Conservation (phyloP, 2,888 invertebrate genomes). For the Lypha dubia region DNA sequence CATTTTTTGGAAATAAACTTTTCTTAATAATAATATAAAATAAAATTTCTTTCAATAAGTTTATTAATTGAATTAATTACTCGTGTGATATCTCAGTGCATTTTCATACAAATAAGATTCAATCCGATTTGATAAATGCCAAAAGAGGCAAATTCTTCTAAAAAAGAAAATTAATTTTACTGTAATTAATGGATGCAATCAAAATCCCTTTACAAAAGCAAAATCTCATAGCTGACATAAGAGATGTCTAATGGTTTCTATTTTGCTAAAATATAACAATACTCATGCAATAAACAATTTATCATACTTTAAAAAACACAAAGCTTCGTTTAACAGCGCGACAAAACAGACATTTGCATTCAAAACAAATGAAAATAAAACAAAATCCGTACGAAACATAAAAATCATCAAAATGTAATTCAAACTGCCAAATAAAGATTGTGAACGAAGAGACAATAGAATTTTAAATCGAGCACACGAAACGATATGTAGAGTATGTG, state of each 20-base stretch:
- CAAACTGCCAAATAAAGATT: background rate
- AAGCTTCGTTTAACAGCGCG: background rate
- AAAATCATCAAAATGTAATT: background rate
- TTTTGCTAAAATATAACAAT: background rate
- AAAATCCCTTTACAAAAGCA: too few relatives aligned
- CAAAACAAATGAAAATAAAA: slow-evolving; percentile 26
- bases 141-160: too few relatives aligned
- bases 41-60: too few relatives aligned
- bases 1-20: too few relatives aligned
- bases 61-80: too few relatives aligned
- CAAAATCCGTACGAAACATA: background rate
- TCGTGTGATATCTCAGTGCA: too few relatives aligned
- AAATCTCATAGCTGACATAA: background rate
- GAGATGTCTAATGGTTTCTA: too few relatives aligned
- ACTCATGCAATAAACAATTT: slow-evolving; percentile 10
- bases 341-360: slow-evolving; percentile 45
- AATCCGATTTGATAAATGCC: too few relatives aligned
- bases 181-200: too few relatives aligned
- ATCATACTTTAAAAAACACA: background rate
- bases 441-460: background rate
- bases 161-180: too few relatives aligned
- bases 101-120: too few relatives aligned
- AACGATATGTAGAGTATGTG: background rate
- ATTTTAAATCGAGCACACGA: background rate
- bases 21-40: too few relatives aligned